These are phyloP conservation scores for Ricordea florida DNA, from an alignment of 92 coral and sea anemone genomes.

Conservation along the genomic window DNA sequence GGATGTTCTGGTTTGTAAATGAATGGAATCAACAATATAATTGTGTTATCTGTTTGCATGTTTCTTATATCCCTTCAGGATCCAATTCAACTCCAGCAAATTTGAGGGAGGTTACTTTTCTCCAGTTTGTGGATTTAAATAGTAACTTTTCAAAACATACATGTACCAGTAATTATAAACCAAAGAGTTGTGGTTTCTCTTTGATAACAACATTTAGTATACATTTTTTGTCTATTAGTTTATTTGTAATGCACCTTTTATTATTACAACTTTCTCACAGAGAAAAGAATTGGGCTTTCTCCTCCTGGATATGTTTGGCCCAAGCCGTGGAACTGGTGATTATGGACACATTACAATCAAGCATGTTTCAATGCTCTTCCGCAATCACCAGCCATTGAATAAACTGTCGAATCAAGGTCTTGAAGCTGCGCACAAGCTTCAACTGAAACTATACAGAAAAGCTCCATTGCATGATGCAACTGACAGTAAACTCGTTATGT, in stretches of 20 bases:
- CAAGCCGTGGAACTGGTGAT: slow-evolving; percentile 34
- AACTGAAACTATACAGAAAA: slow-evolving; percentile 13
- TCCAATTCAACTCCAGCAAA: not conserved
- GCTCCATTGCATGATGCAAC: slow-evolving; percentile 33
- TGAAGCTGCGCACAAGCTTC: slow-evolving; percentile 37
- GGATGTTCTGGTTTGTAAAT: not conserved
- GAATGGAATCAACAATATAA: not conserved
- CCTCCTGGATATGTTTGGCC: slow-evolving; percentile 32
- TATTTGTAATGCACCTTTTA: not conserved
- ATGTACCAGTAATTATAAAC: not conserved
- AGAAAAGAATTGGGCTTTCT: slow-evolving; percentile 47
- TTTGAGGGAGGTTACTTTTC: not conserved
- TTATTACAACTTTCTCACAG: not conserved
- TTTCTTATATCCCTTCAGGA: not conserved
- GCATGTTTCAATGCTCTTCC: slow-evolving; percentile 11
- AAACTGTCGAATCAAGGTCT: slow-evolving; percentile 19
- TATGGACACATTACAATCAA: slow-evolving; percentile 29
- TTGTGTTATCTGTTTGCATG: not conserved
- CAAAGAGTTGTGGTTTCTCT: not conserved
- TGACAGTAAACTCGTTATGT: not conserved
- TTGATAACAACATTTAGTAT: not conserved
- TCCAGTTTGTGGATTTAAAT: not conserved
- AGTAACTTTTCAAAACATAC: not conserved
- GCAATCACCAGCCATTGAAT: slow-evolving; percentile 20
- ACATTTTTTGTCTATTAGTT: not conserved